Evolutionary conservation across 2,113 vertebrate species (phyloP).

Genomic region (Tympanuchus pallidicinctus): DNA sequence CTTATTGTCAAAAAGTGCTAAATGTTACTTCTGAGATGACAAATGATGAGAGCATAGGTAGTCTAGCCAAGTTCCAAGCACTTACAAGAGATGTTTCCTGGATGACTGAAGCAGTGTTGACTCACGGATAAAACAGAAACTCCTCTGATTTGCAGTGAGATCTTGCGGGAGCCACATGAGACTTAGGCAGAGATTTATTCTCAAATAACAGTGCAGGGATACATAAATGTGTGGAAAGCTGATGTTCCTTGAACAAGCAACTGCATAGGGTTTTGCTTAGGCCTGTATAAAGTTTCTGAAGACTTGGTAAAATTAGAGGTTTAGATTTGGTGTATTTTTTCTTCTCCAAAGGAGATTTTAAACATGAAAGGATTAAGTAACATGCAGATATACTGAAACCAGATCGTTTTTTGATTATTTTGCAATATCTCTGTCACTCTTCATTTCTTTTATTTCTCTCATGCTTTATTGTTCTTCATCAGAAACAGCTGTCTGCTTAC

Average conservation of each 20-base stretch:
- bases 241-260: neutral
- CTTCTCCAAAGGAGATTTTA: neutral
- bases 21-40: neutral
- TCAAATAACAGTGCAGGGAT: neutral
- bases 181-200: neutral
- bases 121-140: neutral
- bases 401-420: neutral
- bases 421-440: neutral
- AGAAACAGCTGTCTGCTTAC: neutral
- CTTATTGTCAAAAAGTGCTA: neutral
- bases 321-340: neutral
- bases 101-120: neutral
- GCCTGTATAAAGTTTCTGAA: neutral
- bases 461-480: neutral
- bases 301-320: neutral
- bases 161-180: neutral
- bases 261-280: fast-evolving
- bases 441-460: neutral
- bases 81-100: neutral
- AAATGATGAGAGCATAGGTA: neutral
- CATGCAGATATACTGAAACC: neutral
- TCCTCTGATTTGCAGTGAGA: neutral
- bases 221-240: neutral
- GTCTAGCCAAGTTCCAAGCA: neutral
- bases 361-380: neutral